Evolutionary conservation across 2,113 vertebrate species (phyloP).

Genomic region (Crotalus helleri): DNA sequence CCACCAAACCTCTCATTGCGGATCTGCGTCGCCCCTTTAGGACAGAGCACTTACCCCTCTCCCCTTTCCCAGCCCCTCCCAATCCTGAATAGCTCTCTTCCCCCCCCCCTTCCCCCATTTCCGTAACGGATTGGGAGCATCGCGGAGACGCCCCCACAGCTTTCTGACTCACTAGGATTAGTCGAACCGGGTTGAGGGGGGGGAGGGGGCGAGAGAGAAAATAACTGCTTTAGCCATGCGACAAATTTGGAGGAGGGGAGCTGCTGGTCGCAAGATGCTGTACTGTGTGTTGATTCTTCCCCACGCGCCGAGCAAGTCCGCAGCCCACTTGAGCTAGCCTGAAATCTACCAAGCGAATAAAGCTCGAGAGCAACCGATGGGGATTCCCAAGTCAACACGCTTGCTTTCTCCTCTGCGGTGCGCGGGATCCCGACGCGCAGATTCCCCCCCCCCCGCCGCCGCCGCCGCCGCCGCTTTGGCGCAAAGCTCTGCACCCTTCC

Average conservation of each 20-base stretch:
- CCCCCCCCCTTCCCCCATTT: too few species aligned
- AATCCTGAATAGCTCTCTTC: neutral
- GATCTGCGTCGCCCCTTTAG: neutral
- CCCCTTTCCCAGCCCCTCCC: too few species aligned
- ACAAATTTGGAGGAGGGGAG: neutral
- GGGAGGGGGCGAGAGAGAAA: rapidly evolving
- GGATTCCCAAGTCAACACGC: neutral
- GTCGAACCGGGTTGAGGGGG: too few species aligned
- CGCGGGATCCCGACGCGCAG: neutral
- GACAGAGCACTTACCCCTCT: neutral
- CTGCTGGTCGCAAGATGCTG: neutral
- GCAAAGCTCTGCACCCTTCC: neutral
- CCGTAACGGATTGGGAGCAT: neutral
- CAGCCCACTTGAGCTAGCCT: neutral
- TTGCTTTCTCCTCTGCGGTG: neutral
- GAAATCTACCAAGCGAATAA: neutral
- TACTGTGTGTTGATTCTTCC: neutral
- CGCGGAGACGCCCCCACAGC: neutral
- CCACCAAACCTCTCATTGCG: neutral
- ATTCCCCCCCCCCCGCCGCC: too few species aligned
- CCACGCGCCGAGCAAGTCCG: neutral
- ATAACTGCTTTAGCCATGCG: constrained; percentile 3
- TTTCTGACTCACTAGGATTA: constrained; percentile 15
- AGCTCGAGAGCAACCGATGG: neutral
- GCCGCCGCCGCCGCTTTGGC: neutral